Percentiles rank a stretch among this genome's conserved stretches.
These are phyloP conservation scores for Chrysochloris asiatica DNA, from an alignment of 2,113 vertebrate genomes.

Conservation along the genomic window DNA sequence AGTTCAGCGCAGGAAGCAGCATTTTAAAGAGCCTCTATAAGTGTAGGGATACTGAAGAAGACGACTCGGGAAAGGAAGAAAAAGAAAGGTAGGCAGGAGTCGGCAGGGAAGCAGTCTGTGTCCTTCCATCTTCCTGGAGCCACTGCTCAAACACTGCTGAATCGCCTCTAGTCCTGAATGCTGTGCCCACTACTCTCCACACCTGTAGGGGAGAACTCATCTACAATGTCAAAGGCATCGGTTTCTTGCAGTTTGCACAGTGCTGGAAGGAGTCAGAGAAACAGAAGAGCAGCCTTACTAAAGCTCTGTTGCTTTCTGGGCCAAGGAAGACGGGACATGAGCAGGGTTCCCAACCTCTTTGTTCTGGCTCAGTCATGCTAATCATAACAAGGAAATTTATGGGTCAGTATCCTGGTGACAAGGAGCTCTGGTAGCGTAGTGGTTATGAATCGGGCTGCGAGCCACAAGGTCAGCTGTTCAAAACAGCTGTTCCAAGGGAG, in stretches of 20 bases:
- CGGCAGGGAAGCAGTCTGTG: constrained; percentile 34
- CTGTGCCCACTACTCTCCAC: neutral
- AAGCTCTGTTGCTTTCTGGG: constrained; percentile 66
- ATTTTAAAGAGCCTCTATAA: neutral
- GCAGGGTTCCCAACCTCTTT: neutral
- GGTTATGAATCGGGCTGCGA: no score
- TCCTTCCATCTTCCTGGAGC: constrained; percentile 12
- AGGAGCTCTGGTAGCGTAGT: no score
- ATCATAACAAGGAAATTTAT: neutral
- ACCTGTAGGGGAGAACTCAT: neutral
- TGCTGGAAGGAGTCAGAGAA: constrained; percentile 56
- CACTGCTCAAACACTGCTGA: neutral
- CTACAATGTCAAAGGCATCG: constrained; percentile 55
- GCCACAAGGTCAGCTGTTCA: no score
- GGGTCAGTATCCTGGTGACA: no score
- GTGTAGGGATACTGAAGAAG: neutral
- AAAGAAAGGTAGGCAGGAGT: constrained; percentile 27
- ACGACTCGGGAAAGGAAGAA: neutral
- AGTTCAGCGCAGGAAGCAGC: neutral
- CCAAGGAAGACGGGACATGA: neutral
- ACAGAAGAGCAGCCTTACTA: constrained; percentile 47
- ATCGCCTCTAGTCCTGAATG: neutral
- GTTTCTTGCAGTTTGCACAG: constrained; percentile 67
- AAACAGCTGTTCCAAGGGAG: no score
- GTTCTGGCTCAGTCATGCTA: neutral